phyloP scores from a whole-genome alignment of 92 coral and sea anemone species.

The Desmophyllum pertusum region DNA sequence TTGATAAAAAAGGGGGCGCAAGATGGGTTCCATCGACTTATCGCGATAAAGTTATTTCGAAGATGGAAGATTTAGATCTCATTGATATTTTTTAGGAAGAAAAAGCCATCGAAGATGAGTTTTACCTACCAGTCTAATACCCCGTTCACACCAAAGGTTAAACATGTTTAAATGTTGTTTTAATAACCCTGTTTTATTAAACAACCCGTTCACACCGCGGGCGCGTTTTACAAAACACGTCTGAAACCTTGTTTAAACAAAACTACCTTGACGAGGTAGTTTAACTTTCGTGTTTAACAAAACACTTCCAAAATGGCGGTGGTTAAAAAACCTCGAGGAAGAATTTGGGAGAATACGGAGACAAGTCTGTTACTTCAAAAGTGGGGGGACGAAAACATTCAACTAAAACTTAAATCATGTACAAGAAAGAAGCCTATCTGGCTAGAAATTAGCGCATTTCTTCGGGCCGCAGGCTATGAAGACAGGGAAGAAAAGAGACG shows the following conservation, averaged over 20 bases:
- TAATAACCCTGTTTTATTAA: background rate
- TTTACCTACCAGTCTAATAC: background rate
- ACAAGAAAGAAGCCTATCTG: constrained; percentile 62
- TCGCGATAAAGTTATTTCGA: background rate
- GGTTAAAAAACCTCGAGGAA: constrained; percentile 1
- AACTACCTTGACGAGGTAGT: no score
- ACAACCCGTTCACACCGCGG: constrained; percentile 14
- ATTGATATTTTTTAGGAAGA: background rate
- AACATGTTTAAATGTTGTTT: constrained; percentile 19
- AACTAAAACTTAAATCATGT: constrained; percentile 37
- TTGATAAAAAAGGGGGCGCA: background rate
- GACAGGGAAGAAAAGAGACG: constrained; percentile 41
- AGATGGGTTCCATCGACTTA: background rate
- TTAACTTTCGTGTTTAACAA: no score
- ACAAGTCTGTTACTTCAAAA: constrained; percentile 8
- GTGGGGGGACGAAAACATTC: constrained; percentile 61
- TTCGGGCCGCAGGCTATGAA: constrained; percentile 57
- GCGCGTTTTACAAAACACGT: constrained; percentile 15
- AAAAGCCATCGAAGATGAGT: background rate
- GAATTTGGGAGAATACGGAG: constrained; percentile 1
- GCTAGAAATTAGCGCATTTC: constrained; percentile 41
- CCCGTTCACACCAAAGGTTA: no score
- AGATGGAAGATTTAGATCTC: background rate
- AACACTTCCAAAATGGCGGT: no score
- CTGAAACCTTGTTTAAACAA: no score